Conservation (phyloP, 2,113 vertebrate species). For the Microcebus tavaratra region DNA sequence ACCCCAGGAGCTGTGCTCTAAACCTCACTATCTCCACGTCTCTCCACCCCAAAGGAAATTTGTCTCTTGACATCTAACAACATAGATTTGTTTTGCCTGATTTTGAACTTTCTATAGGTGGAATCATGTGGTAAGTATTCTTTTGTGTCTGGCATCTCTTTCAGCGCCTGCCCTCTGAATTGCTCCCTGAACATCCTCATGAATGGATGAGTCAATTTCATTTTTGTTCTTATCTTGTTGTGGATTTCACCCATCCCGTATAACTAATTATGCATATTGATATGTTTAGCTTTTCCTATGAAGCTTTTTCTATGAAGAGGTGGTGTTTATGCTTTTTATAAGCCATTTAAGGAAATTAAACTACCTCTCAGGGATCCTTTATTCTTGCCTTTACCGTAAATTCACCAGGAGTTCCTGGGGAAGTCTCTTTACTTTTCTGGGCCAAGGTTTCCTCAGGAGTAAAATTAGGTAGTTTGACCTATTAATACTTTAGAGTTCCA, state of each 20-base stretch:
- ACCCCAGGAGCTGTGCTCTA: background rate
- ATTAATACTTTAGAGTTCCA: background rate
- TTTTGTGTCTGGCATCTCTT: background rate
- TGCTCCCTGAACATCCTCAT: background rate
- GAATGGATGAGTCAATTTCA: background rate
- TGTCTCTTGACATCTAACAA: background rate
- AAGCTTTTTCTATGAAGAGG: background rate
- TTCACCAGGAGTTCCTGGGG: background rate
- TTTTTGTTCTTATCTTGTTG: background rate
- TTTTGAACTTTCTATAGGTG: background rate
- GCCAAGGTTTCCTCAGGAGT: background rate
- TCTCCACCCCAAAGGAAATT: background rate
- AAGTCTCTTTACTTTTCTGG: background rate
- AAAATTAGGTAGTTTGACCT: background rate
- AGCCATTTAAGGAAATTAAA: background rate
- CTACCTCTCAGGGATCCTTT: background rate
- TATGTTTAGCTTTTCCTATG: background rate
- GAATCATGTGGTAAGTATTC: background rate
- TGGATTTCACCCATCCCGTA: background rate
- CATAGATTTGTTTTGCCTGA: background rate
- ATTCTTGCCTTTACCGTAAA: background rate
- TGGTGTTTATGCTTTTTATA: background rate
- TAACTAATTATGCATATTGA: background rate
- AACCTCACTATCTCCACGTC: rapidly evolving
- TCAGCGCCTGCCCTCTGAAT: background rate